Evolutionary conservation across 1,140 invertebrate genomes (phyloP).

Genomic region (Spodoptera frugiperda): DNA sequence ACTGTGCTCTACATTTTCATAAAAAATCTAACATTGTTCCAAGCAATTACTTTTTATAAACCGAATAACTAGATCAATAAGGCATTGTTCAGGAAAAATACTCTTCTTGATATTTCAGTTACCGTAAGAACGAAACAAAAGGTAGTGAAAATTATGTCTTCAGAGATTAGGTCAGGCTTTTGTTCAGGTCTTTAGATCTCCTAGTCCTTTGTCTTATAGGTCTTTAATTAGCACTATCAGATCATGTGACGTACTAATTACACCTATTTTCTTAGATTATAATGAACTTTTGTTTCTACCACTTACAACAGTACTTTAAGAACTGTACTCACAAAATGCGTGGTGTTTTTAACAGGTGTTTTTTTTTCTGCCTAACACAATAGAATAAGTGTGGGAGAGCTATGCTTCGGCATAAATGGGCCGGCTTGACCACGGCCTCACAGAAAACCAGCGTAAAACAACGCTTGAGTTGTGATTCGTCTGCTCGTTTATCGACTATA

Average conservation of each 20-base stretch:
- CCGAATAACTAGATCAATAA: constrained; percentile 1
- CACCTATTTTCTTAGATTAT: not conserved
- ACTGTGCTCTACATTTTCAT: no score
- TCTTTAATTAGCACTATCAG: constrained; percentile 8
- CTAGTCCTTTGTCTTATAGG: constrained; percentile 14
- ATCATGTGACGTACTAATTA: not conserved
- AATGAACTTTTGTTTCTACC: not conserved
- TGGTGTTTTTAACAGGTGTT: no score
- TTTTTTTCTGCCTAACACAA: no score
- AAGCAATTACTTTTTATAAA: not conserved
- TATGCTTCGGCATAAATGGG: no score
- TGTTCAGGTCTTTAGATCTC: not conserved
- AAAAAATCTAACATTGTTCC: no score
- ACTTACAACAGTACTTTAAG: no score
- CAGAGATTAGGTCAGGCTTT: constrained; percentile 1
- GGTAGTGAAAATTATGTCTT: constrained; percentile 12
- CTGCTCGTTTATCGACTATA: no score
- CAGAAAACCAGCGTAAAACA: no score
- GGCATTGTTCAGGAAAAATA: not conserved
- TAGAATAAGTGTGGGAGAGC: no score
- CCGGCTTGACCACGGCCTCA: no score
- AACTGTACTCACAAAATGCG: no score
- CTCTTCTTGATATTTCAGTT: not conserved
- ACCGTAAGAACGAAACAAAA: constrained; percentile 15
- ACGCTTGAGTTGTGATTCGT: no score